phyloP scores from a whole-genome alignment of 2,113 vertebrate species.

The human region DNA sequence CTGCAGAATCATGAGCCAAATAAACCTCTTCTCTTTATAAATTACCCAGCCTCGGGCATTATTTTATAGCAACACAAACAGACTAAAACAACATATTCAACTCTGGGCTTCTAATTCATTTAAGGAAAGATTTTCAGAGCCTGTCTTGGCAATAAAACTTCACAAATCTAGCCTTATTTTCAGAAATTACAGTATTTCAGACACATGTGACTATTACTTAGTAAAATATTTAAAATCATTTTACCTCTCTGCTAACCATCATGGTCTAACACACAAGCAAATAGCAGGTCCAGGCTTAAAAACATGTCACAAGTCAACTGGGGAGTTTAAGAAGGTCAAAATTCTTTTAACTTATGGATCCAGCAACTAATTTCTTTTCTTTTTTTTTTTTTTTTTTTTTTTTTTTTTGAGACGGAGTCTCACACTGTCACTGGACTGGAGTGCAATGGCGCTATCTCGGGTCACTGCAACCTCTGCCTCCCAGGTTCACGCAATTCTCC shows the following conservation, averaged over 20 bases:
- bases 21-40: background rate
- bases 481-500: no score
- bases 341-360: conserved; percentile 26
- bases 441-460: no score
- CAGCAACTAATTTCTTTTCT: background rate
- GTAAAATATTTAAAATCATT: background rate
- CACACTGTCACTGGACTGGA: no score
- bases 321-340: background rate
- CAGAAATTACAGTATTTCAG: background rate
- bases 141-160: background rate
- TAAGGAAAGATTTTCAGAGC: background rate
- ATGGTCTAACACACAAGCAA: conserved; percentile 14
- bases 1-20: background rate
- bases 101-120: background rate
- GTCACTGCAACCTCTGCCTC: no score
- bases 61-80: background rate
- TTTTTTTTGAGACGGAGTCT: no score
- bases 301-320: background rate
- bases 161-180: conserved; percentile 7
- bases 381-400: no score
- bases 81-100: background rate
- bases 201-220: background rate
- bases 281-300: background rate
- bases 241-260: background rate
- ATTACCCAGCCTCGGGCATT: background rate